Evolutionary conservation across 2,888 invertebrate genomes (phyloP).

Genomic region (Adineta ricciae): DNA sequence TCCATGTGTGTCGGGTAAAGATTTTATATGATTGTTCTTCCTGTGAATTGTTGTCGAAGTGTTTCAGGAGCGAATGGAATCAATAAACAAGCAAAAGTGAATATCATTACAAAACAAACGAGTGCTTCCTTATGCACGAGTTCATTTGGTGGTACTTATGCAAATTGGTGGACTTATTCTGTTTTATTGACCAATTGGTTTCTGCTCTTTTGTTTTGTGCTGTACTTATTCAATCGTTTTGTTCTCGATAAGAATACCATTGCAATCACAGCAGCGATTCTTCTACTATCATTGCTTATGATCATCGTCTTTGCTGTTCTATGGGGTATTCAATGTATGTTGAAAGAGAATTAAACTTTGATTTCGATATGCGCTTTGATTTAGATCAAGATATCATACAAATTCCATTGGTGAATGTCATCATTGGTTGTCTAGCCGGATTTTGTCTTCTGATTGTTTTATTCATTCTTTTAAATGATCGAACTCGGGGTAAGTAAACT

Average conservation of each 20-base stretch:
- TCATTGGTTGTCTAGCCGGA: background rate
- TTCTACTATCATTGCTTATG: background rate
- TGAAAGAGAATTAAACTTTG: background rate
- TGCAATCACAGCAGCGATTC: background rate
- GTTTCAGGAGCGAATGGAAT: background rate
- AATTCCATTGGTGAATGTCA: background rate
- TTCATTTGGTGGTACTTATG: background rate
- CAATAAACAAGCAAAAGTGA: background rate
- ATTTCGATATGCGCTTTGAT: background rate
- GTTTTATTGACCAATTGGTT: background rate
- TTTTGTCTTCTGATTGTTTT: background rate
- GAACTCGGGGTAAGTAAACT: background rate
- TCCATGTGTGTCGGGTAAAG: background rate
- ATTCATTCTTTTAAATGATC: background rate
- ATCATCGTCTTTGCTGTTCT: background rate
- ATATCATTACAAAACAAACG: no score
- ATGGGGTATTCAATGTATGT: conserved; percentile 6
- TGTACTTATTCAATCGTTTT: conserved; percentile 2
- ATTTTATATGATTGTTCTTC: background rate
- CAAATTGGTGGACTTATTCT: background rate
- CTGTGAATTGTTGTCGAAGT: no score
- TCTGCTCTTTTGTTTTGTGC: background rate
- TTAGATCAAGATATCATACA: conserved; percentile 2
- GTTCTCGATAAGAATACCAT: background rate
- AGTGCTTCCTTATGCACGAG: background rate